Percentiles rank a stretch among this genome's conserved stretches.
Evolutionary conservation across 2,113 vertebrate genomes (phyloP).

Genomic region (Ariopsis seemanni): DNA sequence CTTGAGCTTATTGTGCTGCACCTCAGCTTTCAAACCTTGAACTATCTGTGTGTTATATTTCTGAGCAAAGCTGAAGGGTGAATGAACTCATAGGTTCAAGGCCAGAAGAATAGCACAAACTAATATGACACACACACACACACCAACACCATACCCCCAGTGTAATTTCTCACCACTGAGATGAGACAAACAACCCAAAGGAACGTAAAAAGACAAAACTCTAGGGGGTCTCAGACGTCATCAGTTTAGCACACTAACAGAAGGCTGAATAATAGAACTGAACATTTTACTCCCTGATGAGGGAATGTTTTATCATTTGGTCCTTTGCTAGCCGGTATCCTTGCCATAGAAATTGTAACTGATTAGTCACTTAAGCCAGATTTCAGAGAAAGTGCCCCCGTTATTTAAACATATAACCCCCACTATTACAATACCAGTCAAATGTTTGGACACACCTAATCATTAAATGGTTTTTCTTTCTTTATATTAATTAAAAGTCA

Average conservation of each 20-base stretch:
- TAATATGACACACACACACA: neutral
- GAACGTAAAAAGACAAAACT: slow-evolving; percentile 26
- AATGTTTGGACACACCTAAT: neutral
- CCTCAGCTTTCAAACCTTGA: slow-evolving; percentile 16
- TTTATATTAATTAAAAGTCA: no score
- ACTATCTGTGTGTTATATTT: slow-evolving; percentile 9
- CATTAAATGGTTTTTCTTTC: no score
- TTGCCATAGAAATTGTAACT: neutral
- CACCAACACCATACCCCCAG: neutral
- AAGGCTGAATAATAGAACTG: neutral
- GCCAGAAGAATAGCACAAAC: slow-evolving; percentile 20
- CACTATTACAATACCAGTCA: no score
- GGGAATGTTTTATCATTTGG: neutral
- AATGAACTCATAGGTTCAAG: slow-evolving; percentile 11
- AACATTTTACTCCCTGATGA: neutral
- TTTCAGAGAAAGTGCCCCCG: neutral
- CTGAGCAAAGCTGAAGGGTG: neutral
- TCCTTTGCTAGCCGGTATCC: neutral
- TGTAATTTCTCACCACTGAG: slow-evolving; percentile 13
- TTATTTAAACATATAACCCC: neutral
- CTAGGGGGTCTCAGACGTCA: slow-evolving; percentile 10
- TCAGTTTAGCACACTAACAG: slow-evolving; percentile 4
- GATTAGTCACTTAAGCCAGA: neutral
- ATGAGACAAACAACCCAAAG: slow-evolving; percentile 18
- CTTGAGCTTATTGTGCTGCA: slow-evolving; percentile 20